Base-by-base conservation (phyloP, 1,140 invertebrate species). In the Philotrypesis tridentata region DNA sequence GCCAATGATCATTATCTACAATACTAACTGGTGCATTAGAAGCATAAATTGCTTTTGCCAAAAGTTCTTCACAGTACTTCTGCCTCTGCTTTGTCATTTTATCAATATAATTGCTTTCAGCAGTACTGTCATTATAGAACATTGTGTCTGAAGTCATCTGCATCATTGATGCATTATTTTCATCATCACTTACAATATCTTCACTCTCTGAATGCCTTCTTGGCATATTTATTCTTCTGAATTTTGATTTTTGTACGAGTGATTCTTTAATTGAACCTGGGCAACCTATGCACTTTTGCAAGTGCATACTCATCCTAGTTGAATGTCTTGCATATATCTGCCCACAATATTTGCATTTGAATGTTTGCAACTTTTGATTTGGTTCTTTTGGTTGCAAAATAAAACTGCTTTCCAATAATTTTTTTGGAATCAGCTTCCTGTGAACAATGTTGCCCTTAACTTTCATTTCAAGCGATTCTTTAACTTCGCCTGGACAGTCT, bases 11-110 rank as follows among this genome's bases (percentile, higher is more conserved):
- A 79, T 85, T 85, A 70, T 84, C 74, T 65, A 81, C 67, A 17
- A 84, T 80, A 55, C 63, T 83, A 14, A 85, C 70, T 12, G 84
- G 84, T 43, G 80, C 72, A 55, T 82, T 84, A 48, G 84, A 85
- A 37, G 84, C 83, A 79, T 84, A 85, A 65, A 85, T 83, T n/a
- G 84, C 83, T 65, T 82, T 82, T 61, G 83, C 83, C 68, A 85
- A 73, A 21, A 82, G 63, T 33, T 85, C 75, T 80, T 85, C 77
- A 65, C 82, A 80, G 37, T 79, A 77, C 7, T 77, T 81, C 43
- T 83, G 73, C 40, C 67, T 78, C 55, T 85, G 78, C 60, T 85
- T 83, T 23, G 78, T 63, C 72, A 77, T 83, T 83, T 65, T 82
- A 23, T 74, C 75, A 75, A 80, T 83, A 76, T 78, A 82, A 70